Base-by-base conservation (phyloP, 2,113 vertebrate species). In the Heliornis fulica region DNA sequence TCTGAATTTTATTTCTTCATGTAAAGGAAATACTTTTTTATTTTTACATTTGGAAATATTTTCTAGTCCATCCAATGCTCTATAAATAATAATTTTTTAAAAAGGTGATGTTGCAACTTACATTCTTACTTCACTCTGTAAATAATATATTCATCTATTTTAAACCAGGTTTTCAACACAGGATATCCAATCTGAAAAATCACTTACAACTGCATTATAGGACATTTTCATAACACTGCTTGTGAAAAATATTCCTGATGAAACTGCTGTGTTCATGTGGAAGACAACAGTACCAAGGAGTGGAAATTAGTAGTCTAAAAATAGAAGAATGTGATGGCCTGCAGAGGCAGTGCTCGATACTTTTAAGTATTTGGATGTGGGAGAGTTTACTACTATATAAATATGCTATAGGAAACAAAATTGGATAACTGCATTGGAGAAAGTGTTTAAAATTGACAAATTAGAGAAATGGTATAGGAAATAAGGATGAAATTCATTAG, bases 221-320 rank as follows among this genome's bases (percentile, higher is more conserved):
- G n/a, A 53, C 3, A 23, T 78, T 78, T 64, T 57, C 26, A 29
- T 64, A 57, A 71, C 22, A 71, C 11, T 32, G 3, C 16, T 51
- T 71, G 18, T 2, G 36, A 71, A 50, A 50, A 7, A 43, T 38
- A 4, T 5, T 78, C 26, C 45, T 38, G 19, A 38, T 28, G 5
- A 15, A 80, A n/a, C 3, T 38, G 16, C 15, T 70, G 6, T 65
- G 4, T 19, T 38, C 7, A 7, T 56, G 8, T 2, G 63, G 11
- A 57, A 48, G 5, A 43, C 4, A 13, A 25, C 9, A 21, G 5
- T 41, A 48, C 11, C 11, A 43, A 0, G 0, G 21, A 40, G 7
- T 41, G 3, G 31, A 4, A 74, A 45, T 8, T 15, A 1, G 8
- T 26, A 4, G 3, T 34, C 38, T 64, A 69, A 78, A 71, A 63